These are phyloP conservation scores for Megathymus violae DNA, from an alignment of 1,140 invertebrate genomes.

Conservation along the genomic window DNA sequence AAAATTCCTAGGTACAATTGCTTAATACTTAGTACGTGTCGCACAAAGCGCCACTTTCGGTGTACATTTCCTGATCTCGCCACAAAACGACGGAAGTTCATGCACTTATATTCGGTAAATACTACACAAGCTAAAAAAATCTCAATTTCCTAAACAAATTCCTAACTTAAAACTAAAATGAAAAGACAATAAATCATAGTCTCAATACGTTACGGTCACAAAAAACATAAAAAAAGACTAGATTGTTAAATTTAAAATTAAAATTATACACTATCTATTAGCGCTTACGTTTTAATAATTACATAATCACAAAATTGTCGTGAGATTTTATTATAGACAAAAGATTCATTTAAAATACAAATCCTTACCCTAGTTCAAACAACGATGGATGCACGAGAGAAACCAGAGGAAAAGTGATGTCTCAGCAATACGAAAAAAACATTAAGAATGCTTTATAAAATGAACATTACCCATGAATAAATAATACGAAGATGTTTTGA, in stretches of 20 bases:
- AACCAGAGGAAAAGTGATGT: neutral
- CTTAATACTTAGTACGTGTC: constrained; percentile 16
- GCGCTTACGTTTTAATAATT: constrained; percentile 44
- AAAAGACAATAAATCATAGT: constrained; percentile 40
- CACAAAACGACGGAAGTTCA: constrained; percentile 34
- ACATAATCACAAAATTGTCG: constrained; percentile 50
- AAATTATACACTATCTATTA: constrained; percentile 40
- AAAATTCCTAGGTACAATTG: constrained; percentile 16
- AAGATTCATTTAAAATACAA: constrained; percentile 11
- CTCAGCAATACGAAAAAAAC: neutral
- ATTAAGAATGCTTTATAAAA: too few species aligned
- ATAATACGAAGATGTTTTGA: too few species aligned
- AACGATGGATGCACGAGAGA: too few species aligned
- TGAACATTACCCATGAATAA: too few species aligned
- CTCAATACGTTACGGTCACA: constrained; percentile 56
- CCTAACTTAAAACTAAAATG: constrained; percentile 37
- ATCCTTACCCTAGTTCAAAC: constrained; percentile 1
- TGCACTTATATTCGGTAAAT: constrained; percentile 24
- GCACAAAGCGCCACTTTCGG: constrained; percentile 29
- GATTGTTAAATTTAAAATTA: constrained; percentile 62
- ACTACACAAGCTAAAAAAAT: constrained; percentile 48
- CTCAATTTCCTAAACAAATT: constrained; percentile 45
- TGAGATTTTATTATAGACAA: constrained; percentile 43
- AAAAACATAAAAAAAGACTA: constrained; percentile 68
- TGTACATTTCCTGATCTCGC: constrained; percentile 10